A percentile compares a stretch with the other conserved stretches of the same genome.
Conservation (phyloP, 2,113 vertebrate species). For the Dasyurus viverrinus region DNA sequence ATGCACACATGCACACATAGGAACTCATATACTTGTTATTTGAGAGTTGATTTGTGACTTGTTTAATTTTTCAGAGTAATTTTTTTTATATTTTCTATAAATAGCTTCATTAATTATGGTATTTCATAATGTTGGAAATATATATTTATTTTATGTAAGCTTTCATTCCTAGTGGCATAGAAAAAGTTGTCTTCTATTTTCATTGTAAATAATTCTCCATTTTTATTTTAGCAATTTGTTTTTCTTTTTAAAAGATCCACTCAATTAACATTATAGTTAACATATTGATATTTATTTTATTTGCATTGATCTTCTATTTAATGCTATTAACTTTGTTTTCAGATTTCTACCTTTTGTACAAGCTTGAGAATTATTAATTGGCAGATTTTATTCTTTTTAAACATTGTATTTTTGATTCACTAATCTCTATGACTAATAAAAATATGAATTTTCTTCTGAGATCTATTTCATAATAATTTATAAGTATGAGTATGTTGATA, state of each 20-base stretch:
- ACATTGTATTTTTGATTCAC: not conserved
- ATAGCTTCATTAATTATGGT: too few species aligned
- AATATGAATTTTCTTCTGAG: not conserved
- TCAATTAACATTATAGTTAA: not conserved
- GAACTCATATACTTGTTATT: not conserved
- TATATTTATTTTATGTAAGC: too few species aligned
- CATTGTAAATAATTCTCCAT: not conserved
- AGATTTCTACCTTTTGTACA: not conserved
- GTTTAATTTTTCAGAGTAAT: too few species aligned
- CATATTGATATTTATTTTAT: not conserved
- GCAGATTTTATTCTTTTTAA: not conserved
- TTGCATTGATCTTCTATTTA: not conserved
- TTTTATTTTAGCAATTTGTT: not conserved
- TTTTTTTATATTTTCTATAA: too few species aligned
- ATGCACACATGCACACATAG: too few species aligned
- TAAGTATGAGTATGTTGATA: too few species aligned
- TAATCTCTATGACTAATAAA: not conserved
- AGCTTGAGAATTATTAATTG: not conserved
- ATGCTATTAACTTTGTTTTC: not conserved
- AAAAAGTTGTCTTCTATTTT: not conserved
- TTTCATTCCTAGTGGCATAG: too few species aligned
- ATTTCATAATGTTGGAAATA: too few species aligned
- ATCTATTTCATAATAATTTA: too few species aligned
- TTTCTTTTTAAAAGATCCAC: not conserved
- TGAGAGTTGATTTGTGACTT: not conserved